Evolutionary conservation across 1,140 invertebrate species (phyloP), one percentile per base, ranked within the genome.

Genomic region (Drosophila triauraria): DNA sequence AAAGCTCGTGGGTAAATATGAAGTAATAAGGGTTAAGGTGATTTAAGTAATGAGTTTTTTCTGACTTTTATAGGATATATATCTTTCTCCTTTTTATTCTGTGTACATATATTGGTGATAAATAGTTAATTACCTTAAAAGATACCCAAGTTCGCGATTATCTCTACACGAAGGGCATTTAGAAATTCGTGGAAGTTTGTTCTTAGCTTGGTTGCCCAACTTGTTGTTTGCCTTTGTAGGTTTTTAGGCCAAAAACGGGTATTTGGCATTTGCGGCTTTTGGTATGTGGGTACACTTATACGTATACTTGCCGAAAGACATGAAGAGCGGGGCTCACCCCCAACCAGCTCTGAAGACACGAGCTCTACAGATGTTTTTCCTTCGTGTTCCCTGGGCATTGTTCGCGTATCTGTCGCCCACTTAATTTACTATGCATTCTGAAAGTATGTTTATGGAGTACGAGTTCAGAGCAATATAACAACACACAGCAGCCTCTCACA

Each of bases 221-320:
- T 67, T 82, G 68, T 79, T 78, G 65, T 82, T 75, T 23, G 57
- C 58, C 69, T 71, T 71, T 64, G 82, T 85, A 64, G 77, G 75
- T 86, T 87, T 86, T 80, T 88, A 87, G 85, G 85, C 84, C 84
- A 87, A 80, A 69, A 88, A 75, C 84, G 78, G 79, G 84, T 87
- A 88, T 78, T 84, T 56, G 71, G 63, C 72, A 71, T 74, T 88
- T 74, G 68, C 50, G 54, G 64, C 57, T 58, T 47, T 84, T 70
- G 59, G 65, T 58, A 56, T 69, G 54, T 17, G 43, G 43, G 27
- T 46, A 23, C 62, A 23, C 62, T 3, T 44, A 23, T 9, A 35
- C 62, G 4, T 44, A 23, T 9, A 35, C 51, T 38, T 35, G 15
- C 27, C 20, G 50, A 57, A 23, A 27, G 40, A 40, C 48, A 23